Base-by-base conservation (phyloP, 2,797 vertebrate genomes). In the Channallabes apus region DNA sequence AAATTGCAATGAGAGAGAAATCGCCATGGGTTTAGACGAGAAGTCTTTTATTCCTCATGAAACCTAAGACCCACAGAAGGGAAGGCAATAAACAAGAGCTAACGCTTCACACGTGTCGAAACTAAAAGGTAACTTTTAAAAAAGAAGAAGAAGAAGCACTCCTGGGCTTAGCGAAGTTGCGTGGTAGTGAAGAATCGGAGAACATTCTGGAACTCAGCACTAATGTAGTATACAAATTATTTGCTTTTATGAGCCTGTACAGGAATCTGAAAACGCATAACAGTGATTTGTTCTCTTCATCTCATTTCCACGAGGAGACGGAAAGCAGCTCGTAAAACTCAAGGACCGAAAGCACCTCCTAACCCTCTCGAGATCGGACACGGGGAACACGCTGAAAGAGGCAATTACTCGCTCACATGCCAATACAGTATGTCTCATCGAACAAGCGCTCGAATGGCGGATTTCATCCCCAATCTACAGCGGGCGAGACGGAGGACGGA, bases 271-370 rank as follows among this genome's bases (percentile, higher is more conserved):
- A 83, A 80, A 54, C 29, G 29, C 27, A 61, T 83, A 80, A 65
- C 75, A 9, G n/a, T 83, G 82, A 80, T 86, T 83, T 83, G 68
- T 86, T 83, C 68, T 65, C 82, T 83, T 83, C 82, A 83, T 83
- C 82, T 75, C 41, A 54, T 73, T 75, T 84, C 58, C 61, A 65
- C 56, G 76, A 79, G 54, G 32, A 69, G 64, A 69, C 51, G 17
- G 46, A 32, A 27, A 69, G 76, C 51, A 38, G n/a, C 64, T 79
- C 83, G 54, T 78, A 78, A 68, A 84, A 58, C 73, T 35, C 32
- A 22, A 84, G 65, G 51, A 80, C 65, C 54, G 35, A 32, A 61
- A 54, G 69, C 64, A 29, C 51, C 69, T 69, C 46, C 62, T 24
- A 46, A 35, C 17, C 77, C 77, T 61, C 61, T 75, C 7, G 85